Evolutionary conservation across 2,797 vertebrate genomes (phyloP).

Genomic region (Ceryle rudis): DNA sequence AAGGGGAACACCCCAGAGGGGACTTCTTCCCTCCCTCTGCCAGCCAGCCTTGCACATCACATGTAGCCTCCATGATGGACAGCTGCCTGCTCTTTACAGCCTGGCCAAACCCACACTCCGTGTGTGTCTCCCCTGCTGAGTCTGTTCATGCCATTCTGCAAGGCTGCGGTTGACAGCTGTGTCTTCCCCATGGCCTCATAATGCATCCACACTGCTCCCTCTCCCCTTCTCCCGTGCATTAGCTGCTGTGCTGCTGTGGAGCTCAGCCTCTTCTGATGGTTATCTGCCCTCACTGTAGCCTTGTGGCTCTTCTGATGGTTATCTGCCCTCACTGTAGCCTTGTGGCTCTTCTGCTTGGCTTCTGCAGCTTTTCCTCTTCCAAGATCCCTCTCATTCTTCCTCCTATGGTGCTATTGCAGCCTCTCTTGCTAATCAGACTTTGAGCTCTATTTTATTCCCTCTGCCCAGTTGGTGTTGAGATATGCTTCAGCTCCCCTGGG

Average conservation of each 20-base stretch:
- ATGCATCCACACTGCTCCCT: not conserved
- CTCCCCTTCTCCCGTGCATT: not conserved
- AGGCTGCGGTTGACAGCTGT: slow-evolving; percentile 7
- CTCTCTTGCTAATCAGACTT: not conserved
- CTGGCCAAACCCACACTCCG: not conserved
- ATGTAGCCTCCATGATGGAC: not conserved
- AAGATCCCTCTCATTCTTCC: not conserved
- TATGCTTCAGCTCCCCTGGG: rapidly evolving
- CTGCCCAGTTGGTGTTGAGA: not conserved
- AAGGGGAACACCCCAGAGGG: not conserved
- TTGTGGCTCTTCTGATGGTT: not conserved
- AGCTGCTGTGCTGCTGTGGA: not conserved
- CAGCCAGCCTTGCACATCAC: not conserved
- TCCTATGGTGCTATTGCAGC: not conserved
- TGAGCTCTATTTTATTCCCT: not conserved
- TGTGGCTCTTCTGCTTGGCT: not conserved
- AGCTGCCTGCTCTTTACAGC: not conserved
- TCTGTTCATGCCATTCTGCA: not conserved
- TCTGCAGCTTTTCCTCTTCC: not conserved
- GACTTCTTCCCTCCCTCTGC: not conserved
- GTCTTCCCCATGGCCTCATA: not conserved
- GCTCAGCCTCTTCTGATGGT: not conserved
- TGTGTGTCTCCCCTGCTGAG: not conserved
- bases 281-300: not conserved
- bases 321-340: not conserved